Evolutionary conservation across 2,888 invertebrate genomes (phyloP).

Genomic region (Sesia apiformis): DNA sequence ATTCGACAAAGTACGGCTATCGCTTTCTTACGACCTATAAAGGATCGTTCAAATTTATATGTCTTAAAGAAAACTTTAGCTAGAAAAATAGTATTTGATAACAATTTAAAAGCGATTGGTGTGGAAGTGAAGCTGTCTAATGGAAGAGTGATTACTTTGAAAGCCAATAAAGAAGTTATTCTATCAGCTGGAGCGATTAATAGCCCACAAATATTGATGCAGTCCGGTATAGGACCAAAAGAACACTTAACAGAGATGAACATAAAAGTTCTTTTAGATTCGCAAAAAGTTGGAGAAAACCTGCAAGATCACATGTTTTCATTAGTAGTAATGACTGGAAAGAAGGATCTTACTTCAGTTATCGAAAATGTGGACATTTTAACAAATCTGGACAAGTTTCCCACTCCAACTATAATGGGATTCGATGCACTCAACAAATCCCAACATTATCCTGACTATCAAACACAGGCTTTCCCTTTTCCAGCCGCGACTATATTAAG

Average conservation of each 20-base stretch:
- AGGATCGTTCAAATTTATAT: conserved; percentile 29
- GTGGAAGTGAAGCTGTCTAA: conserved; percentile 24
- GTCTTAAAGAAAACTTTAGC: conserved; percentile 31
- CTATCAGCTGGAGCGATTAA: conserved; percentile 40
- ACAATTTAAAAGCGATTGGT: conserved; percentile 22
- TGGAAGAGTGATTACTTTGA: conserved; percentile 14
- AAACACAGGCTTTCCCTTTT: conserved; percentile 21
- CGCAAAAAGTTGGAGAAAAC: conserved; percentile 35
- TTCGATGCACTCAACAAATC: conserved; percentile 28
- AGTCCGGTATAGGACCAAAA: conserved; percentile 42
- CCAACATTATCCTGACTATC: conserved; percentile 38
- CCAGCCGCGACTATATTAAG: conserved; percentile 20
- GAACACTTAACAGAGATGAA: conserved; percentile 26
- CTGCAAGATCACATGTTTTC: conserved; percentile 38
- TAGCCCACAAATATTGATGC: conserved; percentile 40
- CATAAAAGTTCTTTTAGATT: conserved; percentile 25
- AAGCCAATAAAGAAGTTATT: conserved; percentile 31
- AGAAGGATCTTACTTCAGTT: conserved; percentile 12
- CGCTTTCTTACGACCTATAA: conserved; percentile 29
- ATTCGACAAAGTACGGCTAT: conserved; percentile 31
- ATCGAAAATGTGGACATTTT: conserved; percentile 21
- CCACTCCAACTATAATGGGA: conserved; percentile 28
- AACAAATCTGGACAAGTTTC: conserved; percentile 21
- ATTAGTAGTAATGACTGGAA: conserved; percentile 21
- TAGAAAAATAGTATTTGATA: conserved; percentile 28